These are phyloP conservation scores for Hemitrygon akajei DNA, from an alignment of 2,797 vertebrate species.

Conservation along the genomic window DNA sequence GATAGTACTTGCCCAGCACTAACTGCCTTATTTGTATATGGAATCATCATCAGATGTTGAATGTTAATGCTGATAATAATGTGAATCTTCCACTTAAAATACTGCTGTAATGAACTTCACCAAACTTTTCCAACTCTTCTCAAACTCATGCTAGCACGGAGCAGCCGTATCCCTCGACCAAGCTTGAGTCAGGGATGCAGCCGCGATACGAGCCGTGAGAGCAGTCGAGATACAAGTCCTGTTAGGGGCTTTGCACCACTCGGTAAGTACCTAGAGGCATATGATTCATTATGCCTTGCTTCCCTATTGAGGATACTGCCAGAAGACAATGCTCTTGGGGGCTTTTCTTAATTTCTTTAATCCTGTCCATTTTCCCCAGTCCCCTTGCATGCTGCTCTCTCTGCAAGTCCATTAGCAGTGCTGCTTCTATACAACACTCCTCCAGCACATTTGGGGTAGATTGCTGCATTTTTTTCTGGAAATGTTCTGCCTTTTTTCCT, in stretches of 20 bases:
- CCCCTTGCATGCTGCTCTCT: conserved; percentile 48
- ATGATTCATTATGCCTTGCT: conserved; percentile 44
- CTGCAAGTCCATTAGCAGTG: neutral
- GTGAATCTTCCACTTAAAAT: neutral
- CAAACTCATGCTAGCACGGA: conserved; percentile 93
- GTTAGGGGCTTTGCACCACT: conserved; percentile 89
- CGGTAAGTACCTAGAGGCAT: conserved; percentile 73
- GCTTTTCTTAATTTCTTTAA: neutral
- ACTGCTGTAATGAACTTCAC: conserved; percentile 16
- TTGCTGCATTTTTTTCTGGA: conserved; percentile 1
- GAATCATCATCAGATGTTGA: neutral
- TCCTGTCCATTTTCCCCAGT: conserved; percentile 37
- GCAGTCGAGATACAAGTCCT: conserved; percentile 98
- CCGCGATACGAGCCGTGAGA: conserved; percentile 97
- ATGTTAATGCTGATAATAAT: neutral
- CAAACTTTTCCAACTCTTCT: conserved; percentile 73
- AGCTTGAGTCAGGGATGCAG: conserved; percentile 99
- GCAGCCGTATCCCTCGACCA: conserved; percentile 94
- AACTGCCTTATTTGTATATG: neutral
- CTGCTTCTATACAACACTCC: conserved; percentile 5
- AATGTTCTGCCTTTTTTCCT: neutral
- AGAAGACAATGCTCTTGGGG: conserved; percentile 42
- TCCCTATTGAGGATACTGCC: conserved; percentile 39
- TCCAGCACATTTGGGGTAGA: neutral
- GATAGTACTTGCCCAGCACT: neutral